A percentile compares a stretch with the other conserved stretches of the same genome.
Conservation (phyloP, 2,797 vertebrate species). For the Austrolebias charrua region DNA sequence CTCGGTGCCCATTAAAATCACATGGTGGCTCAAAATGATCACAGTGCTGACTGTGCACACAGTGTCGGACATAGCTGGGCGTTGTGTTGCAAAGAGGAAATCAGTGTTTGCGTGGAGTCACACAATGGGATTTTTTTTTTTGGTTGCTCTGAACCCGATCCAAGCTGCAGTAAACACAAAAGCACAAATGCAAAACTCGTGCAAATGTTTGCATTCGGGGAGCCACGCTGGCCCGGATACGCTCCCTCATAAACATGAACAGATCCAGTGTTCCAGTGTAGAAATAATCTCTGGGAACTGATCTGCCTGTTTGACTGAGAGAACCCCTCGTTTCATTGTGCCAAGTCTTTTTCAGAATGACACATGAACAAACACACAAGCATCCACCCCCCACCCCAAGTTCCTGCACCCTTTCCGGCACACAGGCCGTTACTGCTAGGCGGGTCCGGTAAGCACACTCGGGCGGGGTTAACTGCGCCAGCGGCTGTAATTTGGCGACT, state of each 20-base stretch:
- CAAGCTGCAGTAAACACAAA: constrained; percentile 27
- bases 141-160: constrained; percentile 19
- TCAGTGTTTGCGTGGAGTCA: background rate
- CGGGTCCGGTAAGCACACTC: constrained; percentile 67
- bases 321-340: constrained; percentile 20
- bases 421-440: constrained; percentile 62
- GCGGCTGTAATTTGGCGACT: constrained; percentile 84
- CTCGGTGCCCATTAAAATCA: constrained; percentile 45
- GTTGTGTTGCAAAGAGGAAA: constrained; percentile 19
- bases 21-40: constrained; percentile 31
- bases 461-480: constrained; percentile 78
- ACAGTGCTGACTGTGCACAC: constrained; percentile 52
- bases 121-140: background rate
- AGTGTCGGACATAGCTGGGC: constrained; percentile 10
- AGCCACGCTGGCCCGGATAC: constrained; percentile 7
- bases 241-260: constrained; percentile 4
- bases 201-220: constrained; percentile 31
- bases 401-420: constrained; percentile 40
- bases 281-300: constrained; percentile 13
- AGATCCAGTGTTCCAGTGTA: background rate
- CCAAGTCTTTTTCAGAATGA: constrained; percentile 4
- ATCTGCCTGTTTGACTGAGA: constrained; percentile 26
- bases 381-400: constrained; percentile 13
- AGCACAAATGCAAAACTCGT: constrained; percentile 17
- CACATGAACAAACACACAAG: constrained; percentile 17